phyloP scores from a whole-genome alignment of 2,888 invertebrate species.

The Megaustenia siamemsis region DNA sequence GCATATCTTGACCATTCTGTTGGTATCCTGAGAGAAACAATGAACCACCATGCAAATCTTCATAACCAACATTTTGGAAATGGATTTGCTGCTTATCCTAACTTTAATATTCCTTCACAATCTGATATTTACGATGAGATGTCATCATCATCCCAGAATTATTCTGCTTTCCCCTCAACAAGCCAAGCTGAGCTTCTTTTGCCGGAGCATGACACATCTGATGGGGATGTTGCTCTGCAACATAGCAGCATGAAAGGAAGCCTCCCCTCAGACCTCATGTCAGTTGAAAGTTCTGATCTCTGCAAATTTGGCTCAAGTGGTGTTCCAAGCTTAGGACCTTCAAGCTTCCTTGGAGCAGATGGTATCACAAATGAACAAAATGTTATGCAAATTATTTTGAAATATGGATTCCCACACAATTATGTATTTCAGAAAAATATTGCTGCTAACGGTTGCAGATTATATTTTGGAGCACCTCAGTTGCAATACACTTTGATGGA shows the following conservation, averaged over 20 bases:
- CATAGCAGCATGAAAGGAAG: constrained; percentile 1
- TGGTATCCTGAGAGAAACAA: neutral
- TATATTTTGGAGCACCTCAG: constrained; percentile 20
- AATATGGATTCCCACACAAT: constrained; percentile 14
- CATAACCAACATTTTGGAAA: neutral
- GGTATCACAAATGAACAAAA: too few species aligned
- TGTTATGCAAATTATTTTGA: constrained; percentile 15
- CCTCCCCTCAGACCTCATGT: constrained; percentile 40
- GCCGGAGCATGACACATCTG: neutral
- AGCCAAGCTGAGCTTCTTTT: neutral
- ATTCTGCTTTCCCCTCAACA: neutral
- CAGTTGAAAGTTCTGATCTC: constrained; percentile 31
- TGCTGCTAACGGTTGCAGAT: constrained; percentile 24
- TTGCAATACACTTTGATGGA: constrained; percentile 3
- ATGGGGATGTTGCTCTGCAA: neutral
- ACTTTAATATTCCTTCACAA: neutral
- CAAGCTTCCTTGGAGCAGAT: neutral
- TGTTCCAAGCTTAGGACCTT: neutral
- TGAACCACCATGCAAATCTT: neutral
- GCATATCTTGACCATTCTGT: neutral
- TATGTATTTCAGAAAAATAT: neutral
- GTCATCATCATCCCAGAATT: constrained; percentile 26
- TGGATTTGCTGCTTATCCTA: neutral
- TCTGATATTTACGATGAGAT: neutral
- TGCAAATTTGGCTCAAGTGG: neutral